A percentile compares a stretch with the other conserved stretches of the same genome.
phyloP scores from a whole-genome alignment of 2,113 vertebrate genomes.

The Daubentonia madagascariensis region DNA sequence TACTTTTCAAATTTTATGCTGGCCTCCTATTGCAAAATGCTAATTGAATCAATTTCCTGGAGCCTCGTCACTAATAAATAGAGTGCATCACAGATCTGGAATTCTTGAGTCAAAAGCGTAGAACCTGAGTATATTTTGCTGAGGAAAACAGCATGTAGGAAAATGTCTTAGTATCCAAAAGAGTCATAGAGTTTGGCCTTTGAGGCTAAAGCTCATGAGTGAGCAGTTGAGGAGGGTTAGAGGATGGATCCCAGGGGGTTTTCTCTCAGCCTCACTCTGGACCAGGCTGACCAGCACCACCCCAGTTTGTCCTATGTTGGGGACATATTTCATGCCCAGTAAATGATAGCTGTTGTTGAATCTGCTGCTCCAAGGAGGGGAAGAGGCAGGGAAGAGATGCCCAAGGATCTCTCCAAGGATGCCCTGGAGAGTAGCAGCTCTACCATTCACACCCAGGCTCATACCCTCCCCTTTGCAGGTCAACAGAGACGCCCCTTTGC shows the following conservation, averaged over 20 bases:
- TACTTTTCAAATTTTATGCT: slow-evolving; percentile 43
- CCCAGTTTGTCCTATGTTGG: background rate
- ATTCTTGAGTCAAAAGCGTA: slow-evolving; percentile 45
- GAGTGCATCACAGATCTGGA: background rate
- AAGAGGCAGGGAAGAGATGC: background rate
- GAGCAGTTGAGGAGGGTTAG: background rate
- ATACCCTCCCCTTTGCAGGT: background rate
- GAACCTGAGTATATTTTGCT: background rate
- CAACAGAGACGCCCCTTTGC: background rate
- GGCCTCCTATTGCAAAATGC: slow-evolving; percentile 38
- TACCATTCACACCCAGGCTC: background rate
- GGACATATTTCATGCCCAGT: background rate
- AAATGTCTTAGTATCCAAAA: background rate
- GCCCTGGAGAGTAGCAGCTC: background rate
- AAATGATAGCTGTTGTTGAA: background rate
- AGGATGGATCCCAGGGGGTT: background rate
- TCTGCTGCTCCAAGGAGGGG: background rate
- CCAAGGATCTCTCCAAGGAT: too few relatives aligned
- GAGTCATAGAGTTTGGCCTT: background rate
- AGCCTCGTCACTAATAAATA: slow-evolving; percentile 19
- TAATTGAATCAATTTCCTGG: slow-evolving; percentile 58
- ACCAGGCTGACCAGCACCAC: background rate
- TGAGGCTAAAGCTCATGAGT: background rate
- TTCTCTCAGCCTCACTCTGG: background rate
- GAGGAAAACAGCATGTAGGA: background rate